Percentiles rank a stretch among this genome's conserved stretches.
These are phyloP conservation scores for Dallia pectoralis DNA, from an alignment of 2,797 vertebrate genomes.

Conservation along the genomic window DNA sequence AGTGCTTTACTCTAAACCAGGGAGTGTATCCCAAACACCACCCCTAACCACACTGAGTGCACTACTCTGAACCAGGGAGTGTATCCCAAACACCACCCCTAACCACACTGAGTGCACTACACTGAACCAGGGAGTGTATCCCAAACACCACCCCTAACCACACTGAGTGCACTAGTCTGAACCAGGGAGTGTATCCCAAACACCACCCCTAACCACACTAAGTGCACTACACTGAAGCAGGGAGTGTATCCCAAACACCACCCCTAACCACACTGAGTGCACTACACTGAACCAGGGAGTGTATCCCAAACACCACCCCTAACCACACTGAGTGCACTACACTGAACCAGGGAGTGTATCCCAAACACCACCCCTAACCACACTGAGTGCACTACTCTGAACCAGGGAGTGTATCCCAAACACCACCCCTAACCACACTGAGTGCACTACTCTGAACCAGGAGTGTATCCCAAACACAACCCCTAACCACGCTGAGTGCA, in stretches of 20 bases:
- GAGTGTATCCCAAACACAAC: background rate
- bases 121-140: background rate
- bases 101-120: background rate
- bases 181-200: background rate
- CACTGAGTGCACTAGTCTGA: background rate
- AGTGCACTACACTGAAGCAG: background rate
- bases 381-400: background rate
- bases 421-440: background rate
- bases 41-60: background rate
- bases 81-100: background rate
- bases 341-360: background rate
- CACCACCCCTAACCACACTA: background rate
- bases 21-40: background rate
- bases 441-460: background rate
- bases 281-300: background rate
- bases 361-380: background rate
- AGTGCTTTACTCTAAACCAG: background rate
- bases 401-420: background rate
- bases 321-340: background rate
- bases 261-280: background rate
- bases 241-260: background rate
- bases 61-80: background rate
- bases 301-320: background rate
- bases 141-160: background rate
- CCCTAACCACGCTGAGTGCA: background rate